Conservation (phyloP, 2,797 vertebrate genomes). For the Oreonectes daqikongensis region DNA sequence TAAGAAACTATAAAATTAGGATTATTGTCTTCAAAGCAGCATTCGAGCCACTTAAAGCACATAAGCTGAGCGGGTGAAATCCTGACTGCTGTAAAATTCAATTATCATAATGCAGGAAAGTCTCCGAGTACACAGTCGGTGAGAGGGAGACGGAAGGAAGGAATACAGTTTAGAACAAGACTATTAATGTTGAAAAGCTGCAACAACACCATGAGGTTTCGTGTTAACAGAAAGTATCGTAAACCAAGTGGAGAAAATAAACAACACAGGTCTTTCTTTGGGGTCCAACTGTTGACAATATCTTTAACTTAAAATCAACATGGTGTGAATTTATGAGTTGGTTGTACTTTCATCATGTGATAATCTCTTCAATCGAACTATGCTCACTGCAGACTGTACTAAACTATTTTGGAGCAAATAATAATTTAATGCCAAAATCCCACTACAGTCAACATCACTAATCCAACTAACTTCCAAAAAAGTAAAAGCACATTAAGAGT, state of each 20-base stretch:
- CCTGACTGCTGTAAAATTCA: slow-evolving; percentile 50
- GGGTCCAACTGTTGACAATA: not conserved
- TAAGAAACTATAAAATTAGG: slow-evolving; percentile 47
- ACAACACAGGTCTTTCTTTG: no score
- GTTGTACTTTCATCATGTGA: no score
- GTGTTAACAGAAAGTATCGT: not conserved
- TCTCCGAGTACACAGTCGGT: slow-evolving; percentile 12
- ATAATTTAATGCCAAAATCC: not conserved
- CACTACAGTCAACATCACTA: not conserved
- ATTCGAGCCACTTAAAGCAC: slow-evolving; percentile 48
- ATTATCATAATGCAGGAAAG: slow-evolving; percentile 47
- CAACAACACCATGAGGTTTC: not conserved
- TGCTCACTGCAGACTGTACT: no score
- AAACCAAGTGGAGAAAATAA: no score
- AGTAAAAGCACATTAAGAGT: not conserved
- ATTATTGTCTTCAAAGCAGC: slow-evolving; percentile 52
- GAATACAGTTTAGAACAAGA: not conserved
- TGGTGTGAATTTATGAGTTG: no score
- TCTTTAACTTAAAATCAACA: no score
- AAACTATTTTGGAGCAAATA: not conserved
- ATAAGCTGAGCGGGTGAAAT: slow-evolving; percentile 28
- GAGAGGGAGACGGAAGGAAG: not conserved
- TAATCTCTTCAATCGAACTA: no score
- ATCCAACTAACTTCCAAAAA: slow-evolving; percentile 20
- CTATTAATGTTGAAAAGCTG: not conserved